phyloP scores from a whole-genome alignment of 37 sponge, comb jelly and placozoan species.

The Spongia lamella region DNA sequence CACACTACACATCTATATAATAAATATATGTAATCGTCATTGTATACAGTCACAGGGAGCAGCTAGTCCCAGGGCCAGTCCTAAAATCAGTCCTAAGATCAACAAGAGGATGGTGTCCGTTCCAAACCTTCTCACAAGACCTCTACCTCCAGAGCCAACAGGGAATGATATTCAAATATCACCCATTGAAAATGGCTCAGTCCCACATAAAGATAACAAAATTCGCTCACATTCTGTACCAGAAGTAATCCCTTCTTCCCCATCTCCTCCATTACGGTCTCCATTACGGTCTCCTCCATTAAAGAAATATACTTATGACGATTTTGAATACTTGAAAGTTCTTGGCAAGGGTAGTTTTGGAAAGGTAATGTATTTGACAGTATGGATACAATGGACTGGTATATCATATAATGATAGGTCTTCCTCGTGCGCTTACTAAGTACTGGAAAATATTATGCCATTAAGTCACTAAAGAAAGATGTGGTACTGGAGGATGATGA shows the following conservation, averaged over 20 bases:
- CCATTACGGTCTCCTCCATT: slow-evolving; percentile 15
- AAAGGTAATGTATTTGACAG: too few species aligned
- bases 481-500: slow-evolving; percentile 96
- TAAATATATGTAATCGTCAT: too few species aligned
- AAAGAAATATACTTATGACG: slow-evolving; percentile 35
- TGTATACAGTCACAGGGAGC: neutral
- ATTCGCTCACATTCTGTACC: too few species aligned
- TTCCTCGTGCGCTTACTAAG: slow-evolving; percentile 74
- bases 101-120: neutral
- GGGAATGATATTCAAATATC: too few species aligned
- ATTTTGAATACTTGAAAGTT: slow-evolving; percentile 88
- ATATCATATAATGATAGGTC: slow-evolving; percentile 77
- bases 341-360: slow-evolving; percentile 98
- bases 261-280: neutral
- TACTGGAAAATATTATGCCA: slow-evolving; percentile 70
- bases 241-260: too few species aligned
- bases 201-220: too few species aligned
- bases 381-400: too few species aligned
- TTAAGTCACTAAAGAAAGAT: slow-evolving; percentile 96
- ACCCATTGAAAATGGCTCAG: too few species aligned
- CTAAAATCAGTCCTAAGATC: too few species aligned
- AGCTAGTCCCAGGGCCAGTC: neutral
- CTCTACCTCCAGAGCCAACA: too few species aligned
- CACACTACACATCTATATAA: too few species aligned
- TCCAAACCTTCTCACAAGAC: too few species aligned